Conservation (phyloP, 2,888 invertebrate genomes). For the Cephus runcator region DNA sequence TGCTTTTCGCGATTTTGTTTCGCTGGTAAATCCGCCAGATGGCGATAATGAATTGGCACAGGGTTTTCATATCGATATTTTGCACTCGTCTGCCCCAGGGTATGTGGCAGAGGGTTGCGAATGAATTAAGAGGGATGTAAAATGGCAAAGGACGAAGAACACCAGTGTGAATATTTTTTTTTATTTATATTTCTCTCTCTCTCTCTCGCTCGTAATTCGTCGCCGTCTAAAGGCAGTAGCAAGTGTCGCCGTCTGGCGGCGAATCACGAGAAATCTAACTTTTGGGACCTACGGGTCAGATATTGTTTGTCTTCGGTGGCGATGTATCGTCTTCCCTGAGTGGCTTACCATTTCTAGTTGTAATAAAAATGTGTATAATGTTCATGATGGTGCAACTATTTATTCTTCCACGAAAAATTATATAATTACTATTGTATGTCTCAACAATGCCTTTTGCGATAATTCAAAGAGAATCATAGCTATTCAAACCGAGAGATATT, state of each 20-base stretch:
- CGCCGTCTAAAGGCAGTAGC: not conserved
- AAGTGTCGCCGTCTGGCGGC: not conserved
- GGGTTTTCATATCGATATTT: not conserved
- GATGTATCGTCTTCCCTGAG: slow-evolving; percentile 39
- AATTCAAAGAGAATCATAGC: not conserved
- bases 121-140: not conserved
- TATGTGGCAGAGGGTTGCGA: not conserved
- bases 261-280: not conserved
- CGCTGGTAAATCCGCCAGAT: not conserved
- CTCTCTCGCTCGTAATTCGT: not conserved
- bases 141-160: not conserved
- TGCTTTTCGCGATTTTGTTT: not conserved
- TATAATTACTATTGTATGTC: not conserved
- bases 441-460: not conserved
- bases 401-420: not conserved
- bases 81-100: not conserved
- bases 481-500: not conserved
- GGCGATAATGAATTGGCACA: not conserved
- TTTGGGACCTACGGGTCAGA: not conserved
- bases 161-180: not conserved
- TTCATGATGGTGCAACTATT: not conserved
- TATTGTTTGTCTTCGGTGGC: not conserved
- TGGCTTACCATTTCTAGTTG: slow-evolving; percentile 33
- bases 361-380: slow-evolving; percentile 11
- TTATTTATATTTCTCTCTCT: not conserved